Evolutionary conservation across 2,113 vertebrate species (phyloP).

Genomic region (Percina caprodes): DNA sequence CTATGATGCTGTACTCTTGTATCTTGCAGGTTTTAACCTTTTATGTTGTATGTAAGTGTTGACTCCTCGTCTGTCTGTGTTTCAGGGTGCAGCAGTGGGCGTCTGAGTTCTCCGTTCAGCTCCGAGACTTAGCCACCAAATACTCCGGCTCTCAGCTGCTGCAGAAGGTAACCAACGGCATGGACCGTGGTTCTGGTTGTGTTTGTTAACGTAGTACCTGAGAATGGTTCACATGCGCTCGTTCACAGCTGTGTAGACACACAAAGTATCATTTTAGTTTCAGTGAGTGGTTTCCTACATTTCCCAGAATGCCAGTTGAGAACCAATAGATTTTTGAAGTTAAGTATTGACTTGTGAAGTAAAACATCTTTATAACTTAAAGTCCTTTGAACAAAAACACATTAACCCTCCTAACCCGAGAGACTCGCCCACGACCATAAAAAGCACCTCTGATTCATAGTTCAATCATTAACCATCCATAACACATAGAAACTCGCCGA

Average conservation of each 20-base stretch:
- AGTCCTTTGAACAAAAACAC: too few relatives aligned
- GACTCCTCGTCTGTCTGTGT: constrained; percentile 8
- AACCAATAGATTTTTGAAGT: neutral
- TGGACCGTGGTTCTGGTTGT: neutral
- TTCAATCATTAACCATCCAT: too few relatives aligned
- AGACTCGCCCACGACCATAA: too few relatives aligned
- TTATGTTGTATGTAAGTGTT: neutral
- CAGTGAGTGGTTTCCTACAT: neutral
- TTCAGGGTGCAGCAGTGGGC: constrained; percentile 95
- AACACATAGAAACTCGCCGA: too few relatives aligned
- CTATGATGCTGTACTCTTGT: neutral
- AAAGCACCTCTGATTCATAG: too few relatives aligned
- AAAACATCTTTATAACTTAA: too few relatives aligned
- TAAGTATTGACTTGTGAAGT: too few relatives aligned
- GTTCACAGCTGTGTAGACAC: neutral
- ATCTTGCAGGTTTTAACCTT: neutral
- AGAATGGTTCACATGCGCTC: too few relatives aligned
- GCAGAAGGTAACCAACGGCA: constrained; percentile 89
- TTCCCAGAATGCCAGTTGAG: constrained; percentile 5
- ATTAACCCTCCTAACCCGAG: too few relatives aligned
- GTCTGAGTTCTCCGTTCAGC: constrained; percentile 83
- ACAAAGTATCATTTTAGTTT: neutral
- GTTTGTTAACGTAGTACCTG: too few relatives aligned
- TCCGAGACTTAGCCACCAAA: constrained; percentile 85
- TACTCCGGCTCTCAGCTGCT: constrained; percentile 92